Evolutionary conservation across 37 sponge, comb jelly and placozoan species (phyloP).

Genomic region (Crambe crambe): DNA sequence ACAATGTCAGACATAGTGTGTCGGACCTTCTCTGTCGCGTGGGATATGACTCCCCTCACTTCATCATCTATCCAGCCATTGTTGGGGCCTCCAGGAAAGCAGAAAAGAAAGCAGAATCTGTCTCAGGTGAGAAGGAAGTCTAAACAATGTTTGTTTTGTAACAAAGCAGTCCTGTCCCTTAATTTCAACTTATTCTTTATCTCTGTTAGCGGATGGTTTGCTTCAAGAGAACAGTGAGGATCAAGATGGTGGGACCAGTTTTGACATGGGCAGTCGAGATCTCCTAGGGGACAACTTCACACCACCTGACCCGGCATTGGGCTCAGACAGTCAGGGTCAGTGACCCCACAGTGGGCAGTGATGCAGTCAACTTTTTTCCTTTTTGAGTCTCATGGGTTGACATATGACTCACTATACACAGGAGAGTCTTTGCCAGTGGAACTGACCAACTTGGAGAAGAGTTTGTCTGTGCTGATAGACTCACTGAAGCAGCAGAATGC

Average conservation of each 20-base stretch:
- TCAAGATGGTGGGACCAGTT: conserved; percentile 34
- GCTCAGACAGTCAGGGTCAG: neutral
- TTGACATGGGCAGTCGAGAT: conserved; percentile 57
- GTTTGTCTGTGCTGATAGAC: conserved; percentile 79
- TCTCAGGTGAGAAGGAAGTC: conserved; percentile 37
- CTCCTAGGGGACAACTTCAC: conserved; percentile 43
- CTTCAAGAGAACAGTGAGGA: conserved; percentile 1
- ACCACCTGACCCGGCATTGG: conserved; percentile 50
- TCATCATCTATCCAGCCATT: conserved; percentile 92
- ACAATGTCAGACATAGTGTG: conserved; percentile 83
- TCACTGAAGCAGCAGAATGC: conserved; percentile 70
- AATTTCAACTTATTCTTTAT: neutral
- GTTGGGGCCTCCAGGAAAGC: conserved; percentile 64
- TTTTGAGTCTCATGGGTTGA: no score
- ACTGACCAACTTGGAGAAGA: conserved; percentile 74
- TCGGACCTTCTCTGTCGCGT: conserved; percentile 85
- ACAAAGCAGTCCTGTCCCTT: neutral
- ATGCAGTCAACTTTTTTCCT: neutral
- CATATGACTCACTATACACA: no score
- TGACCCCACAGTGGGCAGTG: no score
- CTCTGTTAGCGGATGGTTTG: neutral
- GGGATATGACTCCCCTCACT: conserved; percentile 85
- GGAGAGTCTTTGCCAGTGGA: conserved; percentile 54
- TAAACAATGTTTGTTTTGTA: neutral
- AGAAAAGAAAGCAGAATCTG: conserved; percentile 64